These are phyloP conservation scores for Euura lappo DNA, from an alignment of 1,140 invertebrate species.

Conservation along the genomic window DNA sequence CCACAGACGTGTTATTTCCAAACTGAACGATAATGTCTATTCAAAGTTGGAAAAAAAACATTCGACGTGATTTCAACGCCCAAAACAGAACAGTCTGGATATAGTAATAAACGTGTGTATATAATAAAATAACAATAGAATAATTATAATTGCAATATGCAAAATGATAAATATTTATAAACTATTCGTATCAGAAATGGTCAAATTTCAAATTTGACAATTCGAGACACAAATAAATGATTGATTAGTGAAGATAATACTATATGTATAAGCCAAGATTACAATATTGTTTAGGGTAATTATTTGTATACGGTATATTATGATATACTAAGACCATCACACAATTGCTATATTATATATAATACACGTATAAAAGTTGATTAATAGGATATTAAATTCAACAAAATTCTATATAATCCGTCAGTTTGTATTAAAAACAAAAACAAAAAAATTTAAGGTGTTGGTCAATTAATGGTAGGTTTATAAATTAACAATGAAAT, in stretches of 20 bases:
- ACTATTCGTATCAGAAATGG: not conserved
- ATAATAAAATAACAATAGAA: not conserved
- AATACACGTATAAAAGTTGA: not conserved
- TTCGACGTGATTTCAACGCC: not conserved
- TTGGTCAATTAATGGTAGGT: not conserved
- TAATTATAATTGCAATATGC: not conserved
- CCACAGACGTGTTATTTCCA: too few relatives aligned
- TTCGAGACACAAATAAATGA: conserved; percentile 1
- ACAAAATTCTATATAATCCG: not conserved
- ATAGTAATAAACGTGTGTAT: not conserved
- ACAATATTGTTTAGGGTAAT: not conserved
- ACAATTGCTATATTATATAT: not conserved
- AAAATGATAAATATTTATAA: not conserved
- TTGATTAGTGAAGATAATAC: not conserved
- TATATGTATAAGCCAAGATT: conserved; percentile 3
- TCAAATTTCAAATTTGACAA: not conserved
- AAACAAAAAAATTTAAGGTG: too few relatives aligned
- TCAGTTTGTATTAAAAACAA: too few relatives aligned
- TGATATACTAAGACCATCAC: not conserved
- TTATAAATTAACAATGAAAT: not conserved
- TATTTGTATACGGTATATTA: not conserved
- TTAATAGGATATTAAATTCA: not conserved
- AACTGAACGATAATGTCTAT: not conserved
- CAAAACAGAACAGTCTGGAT: not conserved
- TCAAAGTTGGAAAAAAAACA: not conserved